Base-by-base conservation (phyloP, 2,888 invertebrate species). In the Monoplex corrugatus region DNA sequence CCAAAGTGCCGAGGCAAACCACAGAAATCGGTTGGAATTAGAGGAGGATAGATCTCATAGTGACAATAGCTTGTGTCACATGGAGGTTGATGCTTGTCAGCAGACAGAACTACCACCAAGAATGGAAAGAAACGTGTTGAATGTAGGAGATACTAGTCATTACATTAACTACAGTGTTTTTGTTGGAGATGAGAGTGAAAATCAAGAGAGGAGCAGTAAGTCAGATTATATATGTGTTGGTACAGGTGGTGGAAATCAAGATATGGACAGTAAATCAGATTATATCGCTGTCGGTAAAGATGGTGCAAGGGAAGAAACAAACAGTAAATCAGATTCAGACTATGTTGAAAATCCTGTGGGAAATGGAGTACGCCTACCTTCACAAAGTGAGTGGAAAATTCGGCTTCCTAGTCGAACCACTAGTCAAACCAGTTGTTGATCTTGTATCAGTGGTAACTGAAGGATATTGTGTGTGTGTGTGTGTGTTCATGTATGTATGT, bases 351-450 rank as follows among this genome's bases (percentile, higher is more conserved):
- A n/a, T n/a, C n/a, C n/a, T n/a, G n/a, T n/a, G n/a, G 10, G 57
- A 57, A 57, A 28, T 23, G 57, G 57, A n/a, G n/a, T n/a, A 57
- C 19, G 28, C 2, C 28, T 16, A 57, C 57, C 2, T 23, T 57
- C 16, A 57, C 40, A 28, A 32, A 2, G 68, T 43, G 40, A 80
- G 43, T 23, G 78, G 40, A 80, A 80, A 28, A 10, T 80, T 28
- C 78, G 78, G 19, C 78, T 80, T 40, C 78, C 78, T 23, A 80
- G 78, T 80, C 78, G 43, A 5, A 28, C 78, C 23, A 43, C 78
- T 80, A 80, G 78, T 80, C 78, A 80, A 32, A 28, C 78, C 5
- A 8, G 40, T 5, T 80, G 78, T 80, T 80, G 78, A 80, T 28
- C 40, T n/a, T n/a, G n/a, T n/a, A n/a, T n/a, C n/a, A n/a, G n/a